phyloP scores from a whole-genome alignment of 2,797 vertebrate genomes.

The Oreortyx pictus region DNA sequence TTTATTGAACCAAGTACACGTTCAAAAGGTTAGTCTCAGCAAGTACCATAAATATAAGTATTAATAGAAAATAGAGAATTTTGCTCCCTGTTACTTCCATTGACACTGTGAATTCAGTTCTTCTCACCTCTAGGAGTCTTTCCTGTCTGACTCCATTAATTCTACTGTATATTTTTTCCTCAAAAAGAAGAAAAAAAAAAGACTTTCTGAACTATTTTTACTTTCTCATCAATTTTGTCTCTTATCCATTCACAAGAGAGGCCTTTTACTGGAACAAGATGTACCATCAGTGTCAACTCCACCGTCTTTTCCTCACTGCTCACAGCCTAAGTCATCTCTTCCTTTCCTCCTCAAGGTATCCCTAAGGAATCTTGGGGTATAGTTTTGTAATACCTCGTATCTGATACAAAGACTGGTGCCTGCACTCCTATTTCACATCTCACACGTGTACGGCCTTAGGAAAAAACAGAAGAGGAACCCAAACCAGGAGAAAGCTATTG shows the following conservation, averaged over 20 bases:
- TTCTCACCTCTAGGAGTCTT: neutral
- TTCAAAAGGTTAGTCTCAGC: neutral
- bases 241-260: neutral
- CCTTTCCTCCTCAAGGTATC: neutral
- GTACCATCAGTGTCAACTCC: neutral
- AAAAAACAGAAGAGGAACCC: neutral
- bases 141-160: neutral
- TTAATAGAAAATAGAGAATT: neutral
- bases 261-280: neutral
- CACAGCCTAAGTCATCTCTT: neutral
- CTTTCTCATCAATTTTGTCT: neutral
- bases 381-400: neutral
- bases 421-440: too few species aligned
- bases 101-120: neutral
- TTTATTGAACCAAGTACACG: neutral
- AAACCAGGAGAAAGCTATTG: neutral
- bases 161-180: neutral
- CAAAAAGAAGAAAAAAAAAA: neutral
- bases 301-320: neutral
- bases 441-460: neutral
- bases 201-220: neutral
- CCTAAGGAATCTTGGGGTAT: neutral
- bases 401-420: neutral
- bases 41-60: neutral
- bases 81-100: neutral